Base-by-base conservation (phyloP, 2,888 invertebrate genomes). In the Zele albiditarsus region DNA sequence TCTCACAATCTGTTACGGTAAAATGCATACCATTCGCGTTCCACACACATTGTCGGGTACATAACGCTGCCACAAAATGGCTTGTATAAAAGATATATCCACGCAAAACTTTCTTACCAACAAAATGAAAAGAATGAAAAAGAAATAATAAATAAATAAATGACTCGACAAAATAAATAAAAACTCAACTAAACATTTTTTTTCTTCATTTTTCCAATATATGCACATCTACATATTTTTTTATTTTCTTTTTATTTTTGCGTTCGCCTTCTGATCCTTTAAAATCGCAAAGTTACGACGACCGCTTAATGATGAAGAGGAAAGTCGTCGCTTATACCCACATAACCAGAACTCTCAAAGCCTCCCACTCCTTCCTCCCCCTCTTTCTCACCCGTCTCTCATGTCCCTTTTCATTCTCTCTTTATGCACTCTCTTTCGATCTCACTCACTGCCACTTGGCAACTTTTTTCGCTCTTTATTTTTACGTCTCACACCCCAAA, bases 201-300 rank as follows among this genome's bases (percentile, higher is more conserved):
- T 38, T 31, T 31, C 31, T 31, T 31, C 31, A 1, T 31, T 31
- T 38, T 38, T 38, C 38, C 38, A 38, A 2, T 8, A 38, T 38
- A 38, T 38, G 10, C 14, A 58, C 8, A 27, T 10, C 4, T 10
- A 25, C 57, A 58, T 58, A 25, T 58, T 14, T 58, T 10, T 10
- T 58, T 58, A 28, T 60, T 28, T 65, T 38, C 23, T 3, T 65
- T 2, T 28, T 20, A n/a, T n/a, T 53, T 53, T 20, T 23, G 8
- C 20, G 20, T 53, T 20, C 53, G 20, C 20, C 20, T 38, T 76
- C 78, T 76, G 80, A 80, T 81, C 78, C 80, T 75, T 73, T 76
- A 76, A 80, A 81, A 80, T 83, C 78, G 70, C 57, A 77, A 77
- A 78, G 77, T 83, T 79, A 76, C 77, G 75, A 68, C 80, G 74